Evolutionary conservation across 2,888 invertebrate genomes (phyloP), one percentile per base, ranked within the genome.

Genomic region (Clusia tigrina): DNA sequence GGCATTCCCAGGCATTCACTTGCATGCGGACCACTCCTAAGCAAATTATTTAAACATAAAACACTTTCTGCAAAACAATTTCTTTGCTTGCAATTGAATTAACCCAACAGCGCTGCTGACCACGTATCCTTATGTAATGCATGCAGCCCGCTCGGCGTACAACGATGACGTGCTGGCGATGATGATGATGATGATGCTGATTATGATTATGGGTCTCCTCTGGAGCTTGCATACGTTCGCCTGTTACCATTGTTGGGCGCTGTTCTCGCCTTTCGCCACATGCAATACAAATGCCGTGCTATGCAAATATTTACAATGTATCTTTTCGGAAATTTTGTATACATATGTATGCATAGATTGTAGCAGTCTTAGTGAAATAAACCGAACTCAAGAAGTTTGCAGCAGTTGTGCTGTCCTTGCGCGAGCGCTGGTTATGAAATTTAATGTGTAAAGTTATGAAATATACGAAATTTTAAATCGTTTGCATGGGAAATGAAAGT

Each of bases 301-400:
- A 61, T 56, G 61, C 61, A 52, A 61, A 61, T 56, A 38, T 61
- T 56, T 61, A 61, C 61, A 61, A 55, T 61, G 56, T 61, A 56
- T 37, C 56, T 55, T 55, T 60, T 38, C 38, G 18, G 22, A n/a
- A 60, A 60, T 37, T 32, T 32, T 32, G 32, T 32, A 32, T 32
- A 20, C 24, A 38, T n/a, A n/a, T n/a, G n/a, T n/a, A n/a, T n/a
- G n/a, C n/a, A n/a, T n/a, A n/a, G n/a, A n/a, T n/a, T n/a, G n/a
- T n/a, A n/a, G n/a, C n/a, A n/a, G n/a, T n/a, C n/a, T n/a, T n/a
- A n/a, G n/a, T n/a, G n/a, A n/a, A n/a, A n/a, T n/a, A n/a, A n/a
- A n/a, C n/a, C n/a, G n/a, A n/a, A n/a, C n/a, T n/a, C n/a, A n/a
- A 48, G 32, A 9, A 32, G 48, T 20, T 5, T 48, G 10, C 48